Base-by-base conservation (phyloP, 2,888 invertebrate species). In the Cenopis cana region DNA sequence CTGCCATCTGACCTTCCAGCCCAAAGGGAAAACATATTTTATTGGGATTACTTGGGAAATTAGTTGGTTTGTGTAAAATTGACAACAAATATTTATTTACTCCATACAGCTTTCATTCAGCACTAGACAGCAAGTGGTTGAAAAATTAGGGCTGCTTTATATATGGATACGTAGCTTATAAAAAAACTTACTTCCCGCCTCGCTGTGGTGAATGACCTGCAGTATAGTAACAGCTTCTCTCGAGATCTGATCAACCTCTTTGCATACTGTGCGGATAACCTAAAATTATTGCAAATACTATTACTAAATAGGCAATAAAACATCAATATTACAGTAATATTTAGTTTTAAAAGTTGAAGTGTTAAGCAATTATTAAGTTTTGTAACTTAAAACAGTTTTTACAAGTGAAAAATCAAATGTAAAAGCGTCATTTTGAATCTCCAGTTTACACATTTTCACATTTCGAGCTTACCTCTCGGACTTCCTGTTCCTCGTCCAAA, bases 201-300 rank as follows among this genome's bases (percentile, higher is more conserved):
- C 93, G 75, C 95, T 95, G 76, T 96, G 96, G 81, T 98, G 98
- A 75, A 98, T 97, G 24, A 96, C 94, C 93, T 98, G 98, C 38
- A 98, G 89, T 20, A 95, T 90, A 29, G 97, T 97, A n/a, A 96
- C 93, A 36, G 97, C 96, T 87, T 97, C 97, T 68, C 98, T 94
- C 0, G 96, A 95, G 73, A 94, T 93, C 79, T 97, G 96, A 78
- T 98, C 98, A 57, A 98, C 94, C 79, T 97, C 96, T 81, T 95
- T 95, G 62, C 96, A 96, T 68, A 95, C 94, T 57, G 88, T 91
- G n/a, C 96, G 94, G 72, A 97, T 96, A 88, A 94, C 94, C 96
- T 96, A 80, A 52, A 84, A 85, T 20, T 14, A 57, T 29, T 17
- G 1, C 4, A 9, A 65, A 64, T 38, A 55, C 49, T 14, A 24